phyloP scores from a whole-genome alignment of 92 coral and sea anemone species.

The Phenganax stokvisi region DNA sequence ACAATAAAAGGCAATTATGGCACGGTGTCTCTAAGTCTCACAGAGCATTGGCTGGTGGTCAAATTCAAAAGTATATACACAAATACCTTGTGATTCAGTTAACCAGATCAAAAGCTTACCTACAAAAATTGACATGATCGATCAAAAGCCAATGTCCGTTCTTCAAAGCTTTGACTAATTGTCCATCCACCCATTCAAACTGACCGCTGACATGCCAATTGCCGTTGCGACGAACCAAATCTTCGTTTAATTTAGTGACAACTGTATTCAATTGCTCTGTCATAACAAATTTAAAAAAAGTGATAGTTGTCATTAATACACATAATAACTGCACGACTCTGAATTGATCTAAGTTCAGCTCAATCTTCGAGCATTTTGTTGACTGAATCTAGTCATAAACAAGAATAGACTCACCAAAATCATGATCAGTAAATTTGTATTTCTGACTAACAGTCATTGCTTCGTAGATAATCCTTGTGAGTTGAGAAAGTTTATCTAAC shows the following conservation, averaged over 20 bases:
- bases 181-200: slow-evolving; percentile 99
- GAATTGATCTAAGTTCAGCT: too few relatives aligned
- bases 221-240: slow-evolving; percentile 53
- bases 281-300: not conserved
- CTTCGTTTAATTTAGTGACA: slow-evolving; percentile 42
- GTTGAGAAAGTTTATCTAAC: slow-evolving; percentile 19
- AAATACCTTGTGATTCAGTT: not conserved
- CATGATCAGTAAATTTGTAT: slow-evolving; percentile 4
- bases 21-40: too few relatives aligned
- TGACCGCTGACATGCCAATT: slow-evolving; percentile 87
- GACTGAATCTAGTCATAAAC: not conserved
- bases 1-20: not conserved
- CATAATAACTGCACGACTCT: too few relatives aligned
- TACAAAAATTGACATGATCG: slow-evolving; percentile 96
- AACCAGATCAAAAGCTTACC: slow-evolving; percentile 45
- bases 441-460: slow-evolving; percentile 25
- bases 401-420: slow-evolving; percentile 40
- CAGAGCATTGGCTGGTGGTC: too few relatives aligned
- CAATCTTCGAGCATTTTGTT: too few relatives aligned
- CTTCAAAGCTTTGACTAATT: slow-evolving; percentile 84
- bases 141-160: slow-evolving; percentile 89
- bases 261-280: slow-evolving; percentile 25
- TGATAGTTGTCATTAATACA: not conserved
- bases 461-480: slow-evolving; percentile 20
- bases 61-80: not conserved